Base-by-base conservation (phyloP, 1,140 invertebrate genomes). In the Bombus terrestris region DNA sequence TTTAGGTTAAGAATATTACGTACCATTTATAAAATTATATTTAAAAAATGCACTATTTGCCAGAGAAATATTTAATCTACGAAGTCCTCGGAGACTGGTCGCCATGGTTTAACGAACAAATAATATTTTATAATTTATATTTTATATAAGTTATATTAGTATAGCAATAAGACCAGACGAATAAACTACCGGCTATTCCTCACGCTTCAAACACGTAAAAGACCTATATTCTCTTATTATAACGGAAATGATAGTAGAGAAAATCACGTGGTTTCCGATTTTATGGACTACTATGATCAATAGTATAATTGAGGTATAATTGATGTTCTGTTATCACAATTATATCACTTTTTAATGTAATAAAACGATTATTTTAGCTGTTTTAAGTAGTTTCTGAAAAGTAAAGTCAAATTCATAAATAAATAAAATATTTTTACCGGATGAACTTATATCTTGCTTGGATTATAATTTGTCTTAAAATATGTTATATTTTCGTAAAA, bases 11-110 rank as follows among this genome's bases (percentile, higher is more conserved):
- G 18, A 25, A 72, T 6, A 41, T 86, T 88, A 86, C 82, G 66
- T 89, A 92, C 91, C 86, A 69, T 87, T 92, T 22, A 83, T n/a
- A n/a, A 88, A 32, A 41, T 41, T 84, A 74, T 69, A 72, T 43
- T 57, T 90, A 1, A 83, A 53, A 12, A 87, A 0, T 2, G 39
- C 5, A 66, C 78, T 84, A 3, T 47, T 84, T 28, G 62, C 18
- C 9, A 88, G 8, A 18, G 47, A 39, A 12, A 88, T 41, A 39
- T 87, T 91, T 3, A 91, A 15, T 10, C 28, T 87, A 15, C 37
- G 39, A 62, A 92, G 32, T 77, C 75, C 25, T 43, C 83, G 89
- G 15, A 92, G 47, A 62, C 37, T 77, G 0, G 73, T 53, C 12
- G 91, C 91, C 91, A 92, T 92, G 13, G 25, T 84, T 79, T 15